phyloP scores from a whole-genome alignment of 2,113 vertebrate genomes.

The Tachuris rubrigastra region DNA sequence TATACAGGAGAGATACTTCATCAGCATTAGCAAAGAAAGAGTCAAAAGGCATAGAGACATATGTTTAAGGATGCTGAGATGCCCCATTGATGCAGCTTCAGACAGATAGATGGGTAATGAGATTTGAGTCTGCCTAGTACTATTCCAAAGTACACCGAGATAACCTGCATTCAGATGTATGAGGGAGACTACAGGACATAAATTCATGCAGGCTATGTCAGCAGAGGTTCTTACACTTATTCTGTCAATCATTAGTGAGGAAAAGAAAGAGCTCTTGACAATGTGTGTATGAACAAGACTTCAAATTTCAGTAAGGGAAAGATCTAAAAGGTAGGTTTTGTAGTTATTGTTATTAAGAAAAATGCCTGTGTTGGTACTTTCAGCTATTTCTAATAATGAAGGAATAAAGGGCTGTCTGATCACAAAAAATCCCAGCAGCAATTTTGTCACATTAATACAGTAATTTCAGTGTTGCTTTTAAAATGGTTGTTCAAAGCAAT shows the following conservation, averaged over 20 bases:
- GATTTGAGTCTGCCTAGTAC: background rate
- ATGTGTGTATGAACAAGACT: background rate
- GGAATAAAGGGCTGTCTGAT: background rate
- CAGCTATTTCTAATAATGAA: background rate
- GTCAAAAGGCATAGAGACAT: background rate
- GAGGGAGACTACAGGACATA: too few species aligned
- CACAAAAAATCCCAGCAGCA: background rate
- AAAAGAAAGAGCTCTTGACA: background rate
- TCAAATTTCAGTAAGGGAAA: background rate
- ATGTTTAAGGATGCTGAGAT: background rate
- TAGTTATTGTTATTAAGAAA: background rate
- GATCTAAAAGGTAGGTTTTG: background rate
- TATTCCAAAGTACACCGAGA: background rate
- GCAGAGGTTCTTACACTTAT: background rate
- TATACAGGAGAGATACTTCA: background rate
- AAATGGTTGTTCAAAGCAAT: background rate
- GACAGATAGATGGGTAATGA: background rate
- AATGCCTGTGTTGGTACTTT: background rate
- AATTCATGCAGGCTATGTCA: background rate
- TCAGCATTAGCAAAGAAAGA: background rate
- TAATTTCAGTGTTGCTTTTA: background rate
- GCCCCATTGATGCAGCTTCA: background rate
- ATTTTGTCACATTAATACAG: background rate
- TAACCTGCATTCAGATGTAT: background rate
- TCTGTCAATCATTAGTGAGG: background rate